These are phyloP conservation scores for Cyrtonyx montezumae DNA, from an alignment of 2,113 vertebrate genomes.

Conservation along the genomic window DNA sequence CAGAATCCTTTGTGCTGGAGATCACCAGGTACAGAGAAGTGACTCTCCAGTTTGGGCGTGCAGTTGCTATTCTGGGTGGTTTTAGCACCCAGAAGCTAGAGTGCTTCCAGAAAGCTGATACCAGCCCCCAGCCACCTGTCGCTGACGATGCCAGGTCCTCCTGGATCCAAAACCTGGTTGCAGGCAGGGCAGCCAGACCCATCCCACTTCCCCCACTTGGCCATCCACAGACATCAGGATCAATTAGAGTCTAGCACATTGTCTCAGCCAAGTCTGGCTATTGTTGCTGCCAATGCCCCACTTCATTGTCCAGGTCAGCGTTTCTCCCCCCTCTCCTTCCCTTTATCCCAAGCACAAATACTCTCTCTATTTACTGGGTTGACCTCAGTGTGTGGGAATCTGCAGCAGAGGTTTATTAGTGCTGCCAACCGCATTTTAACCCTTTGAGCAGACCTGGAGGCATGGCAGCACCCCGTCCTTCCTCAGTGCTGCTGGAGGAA, in stretches of 20 bases:
- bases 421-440: conserved; percentile 34
- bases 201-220: not conserved
- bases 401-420: conserved; percentile 58
- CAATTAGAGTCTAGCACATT: not conserved
- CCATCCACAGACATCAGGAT: conserved; percentile 15
- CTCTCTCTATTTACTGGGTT: conserved; percentile 28
- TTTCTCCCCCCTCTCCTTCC: not conserved
- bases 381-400: conserved; percentile 59
- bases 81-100: not conserved
- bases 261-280: conserved; percentile 13
- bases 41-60: not conserved
- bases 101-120: not conserved
- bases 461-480: not conserved
- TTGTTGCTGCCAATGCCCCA: conserved; percentile 49
- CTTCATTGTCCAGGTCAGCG: conserved; percentile 27
- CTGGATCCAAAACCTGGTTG: not conserved
- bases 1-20: not conserved
- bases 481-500: too few species aligned
- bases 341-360: not conserved
- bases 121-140: fast-evolving
- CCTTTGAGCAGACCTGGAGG: conserved; percentile 13
- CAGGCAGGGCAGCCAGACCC: not conserved
- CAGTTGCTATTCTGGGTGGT: not conserved
- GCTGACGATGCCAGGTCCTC: not conserved
- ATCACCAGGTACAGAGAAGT: not conserved